These are phyloP conservation scores for Mactromeris polynyma DNA, from an alignment of 2,888 invertebrate species.

Conservation along the genomic window DNA sequence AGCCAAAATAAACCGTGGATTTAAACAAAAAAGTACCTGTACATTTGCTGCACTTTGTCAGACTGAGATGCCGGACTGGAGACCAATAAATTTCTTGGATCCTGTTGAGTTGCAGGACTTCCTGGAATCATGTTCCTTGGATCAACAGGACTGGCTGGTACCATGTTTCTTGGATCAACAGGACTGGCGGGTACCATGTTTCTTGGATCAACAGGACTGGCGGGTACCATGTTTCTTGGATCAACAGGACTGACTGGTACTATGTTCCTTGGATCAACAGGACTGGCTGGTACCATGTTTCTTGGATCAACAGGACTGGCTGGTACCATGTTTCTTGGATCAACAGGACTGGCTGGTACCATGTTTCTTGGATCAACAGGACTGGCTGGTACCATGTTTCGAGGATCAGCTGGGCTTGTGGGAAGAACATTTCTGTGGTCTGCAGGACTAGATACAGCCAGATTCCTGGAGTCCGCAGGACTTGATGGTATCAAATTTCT, in stretches of 20 bases:
- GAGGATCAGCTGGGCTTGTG: conserved; percentile 40
- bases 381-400: conserved; percentile 22
- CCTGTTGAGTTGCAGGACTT: conserved; percentile 17
- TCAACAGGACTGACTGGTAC: conserved; percentile 40
- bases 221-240: conserved; percentile 19
- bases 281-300: conserved; percentile 40
- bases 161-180: conserved; percentile 28
- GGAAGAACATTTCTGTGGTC: conserved; percentile 31
- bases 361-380: conserved; percentile 37
- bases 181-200: conserved; percentile 35
- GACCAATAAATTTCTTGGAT: conserved; percentile 28
- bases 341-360: conserved; percentile 40
- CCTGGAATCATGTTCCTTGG: conserved; percentile 26
- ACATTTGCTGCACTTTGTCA: conserved; percentile 40
- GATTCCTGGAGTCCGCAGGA: conserved; percentile 33
- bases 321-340: conserved; percentile 35
- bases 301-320: conserved; percentile 52
- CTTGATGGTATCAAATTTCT: conserved; percentile 38
- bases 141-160: conserved; percentile 34
- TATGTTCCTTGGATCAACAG: conserved; percentile 35
- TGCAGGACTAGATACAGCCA: conserved; percentile 37
- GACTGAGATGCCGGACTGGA: conserved; percentile 38
- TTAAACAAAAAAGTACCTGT: conserved; percentile 14
- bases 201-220: conserved; percentile 25
- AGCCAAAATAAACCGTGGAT: background rate